These are phyloP conservation scores for Cercopithecus diana DNA, from an alignment of 2,797 vertebrate genomes.

Conservation along the genomic window DNA sequence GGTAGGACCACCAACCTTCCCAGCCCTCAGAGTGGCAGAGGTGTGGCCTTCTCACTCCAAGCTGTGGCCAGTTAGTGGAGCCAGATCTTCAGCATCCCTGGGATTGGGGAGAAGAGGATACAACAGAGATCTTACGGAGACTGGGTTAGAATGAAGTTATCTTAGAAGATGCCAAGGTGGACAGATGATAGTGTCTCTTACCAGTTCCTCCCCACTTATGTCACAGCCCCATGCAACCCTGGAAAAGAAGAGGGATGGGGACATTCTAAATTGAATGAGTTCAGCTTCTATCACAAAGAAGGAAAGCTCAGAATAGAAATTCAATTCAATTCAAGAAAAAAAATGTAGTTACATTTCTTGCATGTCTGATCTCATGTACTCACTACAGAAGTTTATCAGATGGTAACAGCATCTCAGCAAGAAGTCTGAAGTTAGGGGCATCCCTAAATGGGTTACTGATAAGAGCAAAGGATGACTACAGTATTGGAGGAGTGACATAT, in stretches of 20 bases:
- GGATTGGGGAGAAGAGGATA: neutral
- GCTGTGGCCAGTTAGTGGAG: neutral
- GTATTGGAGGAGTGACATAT: accelerated
- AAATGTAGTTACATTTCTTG: neutral
- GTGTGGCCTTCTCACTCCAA: neutral
- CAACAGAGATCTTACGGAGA: neutral
- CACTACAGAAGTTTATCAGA: neutral
- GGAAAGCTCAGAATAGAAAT: neutral
- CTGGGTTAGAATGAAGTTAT: neutral
- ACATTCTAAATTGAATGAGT: neutral
- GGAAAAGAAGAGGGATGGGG: neutral
- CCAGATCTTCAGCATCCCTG: neutral
- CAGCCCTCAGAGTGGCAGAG: neutral
- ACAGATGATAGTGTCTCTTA: neutral
- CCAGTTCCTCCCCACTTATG: neutral
- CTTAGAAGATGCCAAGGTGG: neutral
- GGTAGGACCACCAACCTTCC: neutral
- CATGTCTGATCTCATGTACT: neutral
- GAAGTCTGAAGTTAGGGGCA: neutral
- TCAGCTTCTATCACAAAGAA: neutral
- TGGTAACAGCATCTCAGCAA: neutral
- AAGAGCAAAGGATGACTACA: neutral
- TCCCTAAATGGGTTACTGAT: neutral
- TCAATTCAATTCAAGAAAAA: neutral
- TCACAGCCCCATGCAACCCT: neutral